phyloP scores from a whole-genome alignment of 92 coral and sea anemone species.

The Epizoanthus stellaris region DNA sequence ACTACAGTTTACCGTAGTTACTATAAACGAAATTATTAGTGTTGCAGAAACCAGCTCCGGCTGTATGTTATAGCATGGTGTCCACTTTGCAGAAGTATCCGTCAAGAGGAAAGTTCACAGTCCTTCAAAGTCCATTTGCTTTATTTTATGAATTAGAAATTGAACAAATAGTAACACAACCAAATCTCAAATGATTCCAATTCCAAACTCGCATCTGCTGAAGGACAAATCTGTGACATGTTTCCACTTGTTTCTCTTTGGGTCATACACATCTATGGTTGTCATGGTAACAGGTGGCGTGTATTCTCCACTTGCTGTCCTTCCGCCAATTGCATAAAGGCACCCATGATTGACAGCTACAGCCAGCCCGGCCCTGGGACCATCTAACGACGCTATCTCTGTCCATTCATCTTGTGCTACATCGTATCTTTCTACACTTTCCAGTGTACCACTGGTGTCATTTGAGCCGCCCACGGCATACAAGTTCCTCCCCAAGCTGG shows the following conservation, averaged over 20 bases:
- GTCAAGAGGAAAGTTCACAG: too few relatives aligned
- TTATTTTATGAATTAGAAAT: too few relatives aligned
- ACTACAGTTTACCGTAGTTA: too few relatives aligned
- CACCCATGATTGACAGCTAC: constrained; percentile 67
- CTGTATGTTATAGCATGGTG: too few relatives aligned
- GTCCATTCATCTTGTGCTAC: constrained; percentile 64
- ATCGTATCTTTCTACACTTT: constrained; percentile 83
- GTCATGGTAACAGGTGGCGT: constrained; percentile 83
- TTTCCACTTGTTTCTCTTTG: constrained; percentile 77
- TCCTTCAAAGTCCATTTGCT: too few relatives aligned
- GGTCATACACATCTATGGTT: constrained; percentile 81
- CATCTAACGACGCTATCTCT: constrained; percentile 70
- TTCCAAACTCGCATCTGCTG: constrained; percentile 87
- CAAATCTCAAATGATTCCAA: constrained; percentile 51
- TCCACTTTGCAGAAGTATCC: too few relatives aligned
- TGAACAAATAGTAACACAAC: too few relatives aligned
- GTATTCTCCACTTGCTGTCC: constrained; percentile 74
- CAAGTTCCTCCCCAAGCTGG: constrained; percentile 58
- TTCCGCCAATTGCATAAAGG: constrained; percentile 90
- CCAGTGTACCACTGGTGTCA: constrained; percentile 71
- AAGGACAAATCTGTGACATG: constrained; percentile 69
- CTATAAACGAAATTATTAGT: too few relatives aligned
- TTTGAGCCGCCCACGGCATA: constrained; percentile 93
- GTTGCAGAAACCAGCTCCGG: too few relatives aligned
- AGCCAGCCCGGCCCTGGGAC: constrained; percentile 74